Percentiles rank a stretch among this genome's conserved stretches.
Conservation (phyloP, 2,797 vertebrate genomes). For the Carcharodon carcharias region DNA sequence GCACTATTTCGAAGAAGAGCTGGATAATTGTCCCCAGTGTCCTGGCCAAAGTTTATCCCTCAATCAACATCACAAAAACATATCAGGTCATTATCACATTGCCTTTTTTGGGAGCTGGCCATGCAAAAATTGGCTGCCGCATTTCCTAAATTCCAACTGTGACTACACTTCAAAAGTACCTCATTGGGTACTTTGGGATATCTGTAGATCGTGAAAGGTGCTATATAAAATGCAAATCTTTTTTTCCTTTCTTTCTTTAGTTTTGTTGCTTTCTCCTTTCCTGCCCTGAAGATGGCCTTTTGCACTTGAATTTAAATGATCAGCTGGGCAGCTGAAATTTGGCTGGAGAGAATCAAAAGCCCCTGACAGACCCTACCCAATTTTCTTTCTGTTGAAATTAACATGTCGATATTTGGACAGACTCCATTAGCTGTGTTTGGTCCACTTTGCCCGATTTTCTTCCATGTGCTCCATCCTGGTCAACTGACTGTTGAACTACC, state of each 20-base stretch:
- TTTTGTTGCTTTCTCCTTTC: not conserved
- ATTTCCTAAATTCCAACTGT: not conserved
- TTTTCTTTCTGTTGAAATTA: not conserved
- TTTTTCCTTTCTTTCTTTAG: not conserved
- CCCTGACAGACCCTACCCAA: not conserved
- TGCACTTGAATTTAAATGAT: not conserved
- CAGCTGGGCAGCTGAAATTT: not conserved
- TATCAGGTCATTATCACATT: not conserved
- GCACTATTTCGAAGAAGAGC: not conserved
- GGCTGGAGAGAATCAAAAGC: not conserved
- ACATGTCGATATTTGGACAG: not conserved
- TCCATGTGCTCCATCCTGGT: not conserved
- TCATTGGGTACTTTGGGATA: not conserved
- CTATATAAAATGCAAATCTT: not conserved
- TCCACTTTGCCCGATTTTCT: not conserved
- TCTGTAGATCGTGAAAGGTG: not conserved
- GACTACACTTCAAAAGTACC: not conserved
- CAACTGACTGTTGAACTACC: not conserved
- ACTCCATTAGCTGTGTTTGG: not conserved
- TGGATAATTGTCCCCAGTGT: not conserved
- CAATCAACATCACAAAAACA: not conserved
- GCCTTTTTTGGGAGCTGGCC: not conserved
- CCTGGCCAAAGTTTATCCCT: not conserved
- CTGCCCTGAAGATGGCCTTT: not conserved
- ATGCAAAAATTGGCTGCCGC: not conserved